Percentiles rank a stretch among this genome's conserved stretches.
phyloP scores from a whole-genome alignment of 2,113 vertebrate genomes.

The Grantiella picta region DNA sequence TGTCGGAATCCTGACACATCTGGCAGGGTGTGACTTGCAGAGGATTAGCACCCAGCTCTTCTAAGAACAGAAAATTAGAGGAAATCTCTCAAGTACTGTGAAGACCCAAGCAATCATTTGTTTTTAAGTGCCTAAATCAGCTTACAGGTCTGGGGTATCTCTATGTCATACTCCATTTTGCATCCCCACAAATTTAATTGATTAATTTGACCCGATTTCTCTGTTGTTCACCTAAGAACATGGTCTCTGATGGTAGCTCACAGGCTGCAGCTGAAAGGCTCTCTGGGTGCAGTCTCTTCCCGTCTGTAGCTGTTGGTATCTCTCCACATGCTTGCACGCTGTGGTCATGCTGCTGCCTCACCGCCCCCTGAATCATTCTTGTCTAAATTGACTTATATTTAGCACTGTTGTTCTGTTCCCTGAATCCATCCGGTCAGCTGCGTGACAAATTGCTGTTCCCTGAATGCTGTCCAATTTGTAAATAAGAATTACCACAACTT shows the following conservation, averaged over 20 bases:
- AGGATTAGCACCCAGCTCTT: not conserved
- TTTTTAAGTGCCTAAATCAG: not conserved
- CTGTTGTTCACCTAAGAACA: not conserved
- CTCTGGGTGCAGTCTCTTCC: not conserved
- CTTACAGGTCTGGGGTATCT: not conserved
- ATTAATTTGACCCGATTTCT: not conserved
- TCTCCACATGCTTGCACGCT: not conserved
- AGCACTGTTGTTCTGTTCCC: slow-evolving; percentile 41
- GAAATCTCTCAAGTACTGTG: not conserved
- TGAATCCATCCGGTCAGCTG: slow-evolving; percentile 29
- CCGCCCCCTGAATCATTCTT: not conserved
- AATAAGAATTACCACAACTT: not conserved
- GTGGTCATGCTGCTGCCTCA: not conserved
- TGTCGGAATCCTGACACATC: not conserved
- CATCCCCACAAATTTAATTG: not conserved
- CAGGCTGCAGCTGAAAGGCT: not conserved
- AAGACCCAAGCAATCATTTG: not conserved
- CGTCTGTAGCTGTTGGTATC: not conserved
- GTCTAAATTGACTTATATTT: slow-evolving; percentile 51
- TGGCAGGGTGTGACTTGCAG: not conserved
- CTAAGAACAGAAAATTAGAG: not conserved
- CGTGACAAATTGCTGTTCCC: slow-evolving; percentile 17
- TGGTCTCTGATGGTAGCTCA: not conserved
- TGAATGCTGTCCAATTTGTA: slow-evolving; percentile 18
- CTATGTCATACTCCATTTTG: not conserved